Conservation (phyloP, 2,113 vertebrate species). For the Melanerpes aurifrons region DNA sequence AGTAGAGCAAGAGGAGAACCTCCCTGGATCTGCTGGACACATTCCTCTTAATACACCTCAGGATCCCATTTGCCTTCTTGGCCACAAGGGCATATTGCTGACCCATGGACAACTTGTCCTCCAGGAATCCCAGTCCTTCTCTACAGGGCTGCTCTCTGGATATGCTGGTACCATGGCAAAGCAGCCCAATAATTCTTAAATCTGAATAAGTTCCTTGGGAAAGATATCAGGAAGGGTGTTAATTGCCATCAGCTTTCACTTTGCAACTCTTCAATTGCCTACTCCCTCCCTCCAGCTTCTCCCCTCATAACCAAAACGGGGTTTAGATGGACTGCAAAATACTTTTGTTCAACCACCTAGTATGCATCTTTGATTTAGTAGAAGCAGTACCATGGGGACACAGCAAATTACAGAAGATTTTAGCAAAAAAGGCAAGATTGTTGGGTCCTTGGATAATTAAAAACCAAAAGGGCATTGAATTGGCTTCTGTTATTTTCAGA, state of each 20-base stretch:
- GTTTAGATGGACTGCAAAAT: neutral
- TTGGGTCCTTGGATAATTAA: neutral
- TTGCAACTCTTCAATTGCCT: neutral
- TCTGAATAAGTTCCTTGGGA: neutral
- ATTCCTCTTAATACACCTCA: no score
- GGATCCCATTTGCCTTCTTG: no score
- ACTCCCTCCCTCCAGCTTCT: neutral
- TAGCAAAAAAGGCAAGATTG: neutral
- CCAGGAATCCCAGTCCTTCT: no score
- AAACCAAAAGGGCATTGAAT: neutral
- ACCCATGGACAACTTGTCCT: no score
- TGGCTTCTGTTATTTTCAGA: slow-evolving; percentile 9
- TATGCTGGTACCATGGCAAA: neutral
- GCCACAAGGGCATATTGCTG: no score
- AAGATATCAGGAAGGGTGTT: neutral
- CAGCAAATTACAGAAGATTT: slow-evolving; percentile 11
- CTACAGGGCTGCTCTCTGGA: no score
- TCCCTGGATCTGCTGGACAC: no score
- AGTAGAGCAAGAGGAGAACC: no score
- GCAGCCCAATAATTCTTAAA: neutral
- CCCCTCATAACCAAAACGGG: neutral
- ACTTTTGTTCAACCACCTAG: neutral
- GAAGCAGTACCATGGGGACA: neutral
- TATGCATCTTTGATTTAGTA: neutral
- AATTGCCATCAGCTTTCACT: neutral